These are phyloP conservation scores for Mythimna albipuncta DNA, from an alignment of 2,888 invertebrate genomes.

Conservation along the genomic window DNA sequence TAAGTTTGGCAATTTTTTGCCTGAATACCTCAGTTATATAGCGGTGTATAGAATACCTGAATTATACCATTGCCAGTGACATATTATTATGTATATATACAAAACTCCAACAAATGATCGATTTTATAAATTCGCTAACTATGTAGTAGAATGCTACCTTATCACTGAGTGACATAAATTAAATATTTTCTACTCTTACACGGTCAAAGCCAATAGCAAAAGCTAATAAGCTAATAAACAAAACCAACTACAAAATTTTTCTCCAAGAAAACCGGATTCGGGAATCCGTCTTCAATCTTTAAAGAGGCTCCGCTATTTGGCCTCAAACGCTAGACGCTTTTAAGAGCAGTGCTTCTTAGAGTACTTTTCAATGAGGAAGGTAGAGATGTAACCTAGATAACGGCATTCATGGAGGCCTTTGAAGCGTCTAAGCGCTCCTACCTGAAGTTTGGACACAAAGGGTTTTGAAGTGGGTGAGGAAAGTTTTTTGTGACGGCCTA, in stretches of 20 bases:
- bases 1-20: no score
- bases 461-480: constrained; percentile 25
- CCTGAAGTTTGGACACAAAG: constrained; percentile 60
- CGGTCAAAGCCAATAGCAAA: no score
- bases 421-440: constrained; percentile 47
- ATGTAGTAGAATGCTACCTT: no score
- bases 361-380: constrained; percentile 68
- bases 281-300: constrained; percentile 34
- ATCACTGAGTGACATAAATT: no score
- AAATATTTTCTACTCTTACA: no score
- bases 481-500: background rate
- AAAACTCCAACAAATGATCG: no score
- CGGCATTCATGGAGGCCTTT: constrained; percentile 64
- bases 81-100: no score
- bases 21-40: no score
- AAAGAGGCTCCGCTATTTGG: constrained; percentile 54
- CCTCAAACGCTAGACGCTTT: constrained; percentile 59
- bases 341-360: constrained; percentile 62
- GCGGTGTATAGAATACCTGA: no score
- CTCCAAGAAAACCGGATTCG: constrained; percentile 16
- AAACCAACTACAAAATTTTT: background rate
- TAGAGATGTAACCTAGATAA: constrained; percentile 81
- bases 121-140: no score
- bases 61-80: no score
- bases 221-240: background rate